These are phyloP conservation scores for Globodera rostochiensis DNA, from an alignment of 1,140 invertebrate genomes.

Conservation along the genomic window DNA sequence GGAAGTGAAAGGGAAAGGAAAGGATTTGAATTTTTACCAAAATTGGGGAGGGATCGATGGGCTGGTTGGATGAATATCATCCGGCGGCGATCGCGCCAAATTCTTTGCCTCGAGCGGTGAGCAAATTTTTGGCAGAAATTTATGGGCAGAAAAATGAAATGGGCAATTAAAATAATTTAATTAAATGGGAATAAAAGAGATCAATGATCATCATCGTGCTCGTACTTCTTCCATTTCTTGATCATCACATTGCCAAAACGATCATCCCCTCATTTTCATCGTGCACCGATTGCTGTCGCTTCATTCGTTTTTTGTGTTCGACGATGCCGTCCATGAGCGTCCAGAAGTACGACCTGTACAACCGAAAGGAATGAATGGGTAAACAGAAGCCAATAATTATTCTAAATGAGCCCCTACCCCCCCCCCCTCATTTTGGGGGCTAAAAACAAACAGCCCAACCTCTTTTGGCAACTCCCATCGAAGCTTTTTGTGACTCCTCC, in stretches of 20 bases:
- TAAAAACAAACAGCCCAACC: neutral
- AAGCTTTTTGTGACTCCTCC: conserved; percentile 9
- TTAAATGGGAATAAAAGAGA: neutral
- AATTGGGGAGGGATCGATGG: neutral
- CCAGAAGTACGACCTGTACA: conserved; percentile 3
- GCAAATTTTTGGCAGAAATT: neutral
- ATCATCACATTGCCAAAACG: neutral
- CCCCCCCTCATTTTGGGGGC: no score
- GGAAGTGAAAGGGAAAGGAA: neutral
- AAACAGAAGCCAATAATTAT: no score
- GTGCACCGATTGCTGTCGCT: neutral
- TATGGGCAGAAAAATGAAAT: neutral
- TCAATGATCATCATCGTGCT: neutral
- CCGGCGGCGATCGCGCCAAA: neutral
- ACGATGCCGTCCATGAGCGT: neutral
- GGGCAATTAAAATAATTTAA: neutral
- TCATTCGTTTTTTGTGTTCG: neutral
- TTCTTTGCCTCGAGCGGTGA: neutral
- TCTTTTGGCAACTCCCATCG: conserved; percentile 22
- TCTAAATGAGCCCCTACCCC: no score
- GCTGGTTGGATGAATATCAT: neutral
- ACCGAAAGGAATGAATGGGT: no score
- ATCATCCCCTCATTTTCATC: neutral
- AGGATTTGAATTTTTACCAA: neutral
- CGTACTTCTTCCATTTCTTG: neutral